Percentiles rank a stretch among this genome's conserved stretches.
phyloP scores from a whole-genome alignment of 1,140 invertebrate species.

The Drosophila grimshawi region DNA sequence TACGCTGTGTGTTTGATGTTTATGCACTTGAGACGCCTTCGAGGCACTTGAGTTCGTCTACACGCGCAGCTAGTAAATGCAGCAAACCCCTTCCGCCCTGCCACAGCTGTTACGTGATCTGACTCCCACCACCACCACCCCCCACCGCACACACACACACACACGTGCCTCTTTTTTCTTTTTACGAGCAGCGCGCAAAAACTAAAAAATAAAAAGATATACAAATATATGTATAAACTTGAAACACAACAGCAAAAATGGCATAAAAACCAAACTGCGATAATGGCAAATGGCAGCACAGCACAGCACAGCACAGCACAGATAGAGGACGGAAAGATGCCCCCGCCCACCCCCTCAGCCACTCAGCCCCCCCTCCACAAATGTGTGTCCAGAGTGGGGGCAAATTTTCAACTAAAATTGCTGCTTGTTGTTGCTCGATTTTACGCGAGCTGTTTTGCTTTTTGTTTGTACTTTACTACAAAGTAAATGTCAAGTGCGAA shows the following conservation, averaged over 20 bases:
- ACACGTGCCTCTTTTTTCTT: conserved; percentile 60
- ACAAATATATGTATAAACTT: neutral
- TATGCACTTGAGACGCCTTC: conserved; percentile 70
- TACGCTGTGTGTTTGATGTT: conserved; percentile 37
- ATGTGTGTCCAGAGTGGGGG: conserved; percentile 32
- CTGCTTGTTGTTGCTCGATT: conserved; percentile 47
- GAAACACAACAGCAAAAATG: conserved; percentile 22
- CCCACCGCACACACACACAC: neutral
- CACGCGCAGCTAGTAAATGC: conserved; percentile 66
- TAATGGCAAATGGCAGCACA: conserved; percentile 63
- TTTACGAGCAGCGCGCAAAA: conserved; percentile 65
- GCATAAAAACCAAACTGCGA: conserved; percentile 59
- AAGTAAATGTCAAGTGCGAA: conserved; percentile 83
- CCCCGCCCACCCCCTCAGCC: neutral
- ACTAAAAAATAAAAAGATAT: conserved; percentile 56
- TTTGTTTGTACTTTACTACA: conserved; percentile 60
- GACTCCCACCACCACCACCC: no score
- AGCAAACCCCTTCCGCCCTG: conserved; percentile 1
- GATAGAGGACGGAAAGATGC: neutral
- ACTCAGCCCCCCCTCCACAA: neutral
- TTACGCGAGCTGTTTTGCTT: conserved; percentile 42
- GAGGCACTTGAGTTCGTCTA: conserved; percentile 63
- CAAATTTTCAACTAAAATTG: conserved; percentile 37
- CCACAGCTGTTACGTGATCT: neutral
- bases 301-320: conserved; percentile 36